phyloP scores from a whole-genome alignment of 2,888 invertebrate species.

The Drosophila neonasuta region DNA sequence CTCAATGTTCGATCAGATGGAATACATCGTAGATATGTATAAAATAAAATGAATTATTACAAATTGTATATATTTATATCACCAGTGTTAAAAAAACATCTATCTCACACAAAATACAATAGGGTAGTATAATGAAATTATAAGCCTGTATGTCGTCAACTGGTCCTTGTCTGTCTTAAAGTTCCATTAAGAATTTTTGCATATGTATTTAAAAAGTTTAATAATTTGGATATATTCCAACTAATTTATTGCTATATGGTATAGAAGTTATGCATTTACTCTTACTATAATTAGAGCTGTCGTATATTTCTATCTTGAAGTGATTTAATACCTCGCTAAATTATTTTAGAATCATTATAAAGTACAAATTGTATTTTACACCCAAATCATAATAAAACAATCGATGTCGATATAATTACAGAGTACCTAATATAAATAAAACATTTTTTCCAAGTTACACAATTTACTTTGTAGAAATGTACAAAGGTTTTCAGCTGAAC shows the following conservation, averaged over 20 bases:
- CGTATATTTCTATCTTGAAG: background rate
- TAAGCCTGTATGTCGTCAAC: background rate
- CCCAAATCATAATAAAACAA: no score
- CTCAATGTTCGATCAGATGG: background rate
- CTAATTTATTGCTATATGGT: background rate
- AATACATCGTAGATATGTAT: background rate
- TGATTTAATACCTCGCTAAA: slow-evolving; percentile 6
- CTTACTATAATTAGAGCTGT: slow-evolving; percentile 13
- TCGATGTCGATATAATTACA: background rate
- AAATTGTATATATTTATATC: no score
- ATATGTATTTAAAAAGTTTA: slow-evolving; percentile 1
- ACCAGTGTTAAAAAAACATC: no score
- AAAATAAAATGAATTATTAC: no score
- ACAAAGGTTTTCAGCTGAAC: no score
- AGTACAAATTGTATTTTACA: background rate
- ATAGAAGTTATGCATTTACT: slow-evolving; percentile 7
- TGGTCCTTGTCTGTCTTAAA: background rate
- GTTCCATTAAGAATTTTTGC: background rate
- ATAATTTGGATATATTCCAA: background rate
- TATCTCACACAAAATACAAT: background rate
- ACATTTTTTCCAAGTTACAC: no score
- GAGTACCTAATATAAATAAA: background rate
- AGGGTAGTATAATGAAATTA: background rate
- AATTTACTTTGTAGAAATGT: no score
- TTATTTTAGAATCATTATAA: background rate